Evolutionary conservation across 2,888 invertebrate species (phyloP), one percentile per base, ranked within the genome.

Genomic region (Andrena bicolor): DNA sequence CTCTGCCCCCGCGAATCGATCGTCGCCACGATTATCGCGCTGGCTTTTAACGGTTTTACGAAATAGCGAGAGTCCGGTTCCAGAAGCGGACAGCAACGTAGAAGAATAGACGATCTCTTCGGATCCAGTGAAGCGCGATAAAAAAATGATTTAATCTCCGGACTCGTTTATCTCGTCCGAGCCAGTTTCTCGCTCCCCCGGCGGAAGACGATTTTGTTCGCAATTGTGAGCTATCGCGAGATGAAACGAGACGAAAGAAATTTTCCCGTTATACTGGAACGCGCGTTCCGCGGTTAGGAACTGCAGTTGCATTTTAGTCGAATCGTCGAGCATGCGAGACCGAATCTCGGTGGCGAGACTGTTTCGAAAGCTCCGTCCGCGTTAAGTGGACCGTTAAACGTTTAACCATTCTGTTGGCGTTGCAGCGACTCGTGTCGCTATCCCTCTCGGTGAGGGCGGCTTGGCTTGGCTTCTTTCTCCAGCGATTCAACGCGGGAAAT

Each of bases 111-210:
- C 1, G 41, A 41, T 41, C 41, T 41, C 13, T 5, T 16, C 41
- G 41, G 13, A 0, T 41, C 41, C 41, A 41, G 74, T 23, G 28
- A 51, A 68, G 72, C 32, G 32, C 61, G 70, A 84, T 83, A 87
- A 85, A 84, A 88, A 82, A 88, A 88, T 90, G 78, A 86, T 89
- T 90, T 86, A 86, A 88, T 89, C 84, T 86, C 60, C 32, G 7
- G 75, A 49, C 76, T 84, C 82, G 78, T 85, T 88, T 84, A 85
- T 87, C 71, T 71, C 61, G 51, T 35, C 48, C 48, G 3, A 2
- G 48, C 30, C 13, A 20, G 2, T 10, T 2, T n/a, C 51, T n/a
- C 28, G 49, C 28, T 20, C 5, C 49, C 20, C 82, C n/a, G n/a
- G n/a, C 2, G 0, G 4, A 4, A 41, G 13, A 3, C 16, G 41